Evolutionary conservation across 1,140 invertebrate genomes (phyloP).

Genomic region (Chelonus insularis): DNA sequence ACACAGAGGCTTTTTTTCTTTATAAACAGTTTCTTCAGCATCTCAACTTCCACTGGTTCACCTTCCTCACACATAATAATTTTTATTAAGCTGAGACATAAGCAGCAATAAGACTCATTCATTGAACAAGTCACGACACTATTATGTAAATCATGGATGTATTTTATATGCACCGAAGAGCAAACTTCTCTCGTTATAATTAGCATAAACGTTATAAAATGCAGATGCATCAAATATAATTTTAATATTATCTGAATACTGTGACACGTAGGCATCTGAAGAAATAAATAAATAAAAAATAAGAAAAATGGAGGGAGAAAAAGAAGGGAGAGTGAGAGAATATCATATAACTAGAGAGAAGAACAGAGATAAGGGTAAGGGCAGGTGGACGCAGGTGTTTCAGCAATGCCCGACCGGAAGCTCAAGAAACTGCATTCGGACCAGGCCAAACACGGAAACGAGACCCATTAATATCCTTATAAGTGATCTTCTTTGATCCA

Average conservation of each 20-base stretch:
- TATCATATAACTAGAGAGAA: slow-evolving; percentile 3
- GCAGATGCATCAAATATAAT: no score
- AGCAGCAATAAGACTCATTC: neutral
- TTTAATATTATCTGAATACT: no score
- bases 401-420: slow-evolving; percentile 52
- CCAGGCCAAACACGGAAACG: slow-evolving; percentile 34
- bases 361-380: slow-evolving; percentile 25
- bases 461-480: slow-evolving; percentile 26
- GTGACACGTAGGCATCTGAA: no score
- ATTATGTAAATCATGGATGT: no score
- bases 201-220: no score
- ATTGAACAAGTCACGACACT: no score
- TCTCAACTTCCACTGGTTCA: slow-evolving; percentile 9
- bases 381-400: slow-evolving; percentile 52
- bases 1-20: neutral
- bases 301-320: neutral
- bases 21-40: neutral
- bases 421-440: slow-evolving; percentile 40
- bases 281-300: slow-evolving; percentile 8
- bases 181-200: no score
- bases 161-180: no score
- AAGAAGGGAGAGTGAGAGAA: slow-evolving; percentile 19
- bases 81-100: neutral
- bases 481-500: slow-evolving; percentile 5
- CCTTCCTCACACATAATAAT: slow-evolving; percentile 7